Percentiles rank a stretch among this genome's conserved stretches.
Conservation (phyloP, 2,888 invertebrate genomes). For the Syritta pipiens region DNA sequence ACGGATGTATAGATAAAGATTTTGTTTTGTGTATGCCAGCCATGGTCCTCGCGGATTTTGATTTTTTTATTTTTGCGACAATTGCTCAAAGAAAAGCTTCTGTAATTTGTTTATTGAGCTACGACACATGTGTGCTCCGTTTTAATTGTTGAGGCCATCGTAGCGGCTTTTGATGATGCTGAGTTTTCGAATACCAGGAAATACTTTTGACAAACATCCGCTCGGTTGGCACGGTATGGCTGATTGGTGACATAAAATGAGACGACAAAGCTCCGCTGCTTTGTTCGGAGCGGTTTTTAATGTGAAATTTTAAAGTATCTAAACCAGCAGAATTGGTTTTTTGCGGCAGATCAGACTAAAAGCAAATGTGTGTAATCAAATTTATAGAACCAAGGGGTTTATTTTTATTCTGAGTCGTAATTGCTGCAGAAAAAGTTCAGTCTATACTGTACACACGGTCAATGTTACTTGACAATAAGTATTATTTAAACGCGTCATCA, state of each 20-base stretch:
- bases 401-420: too few relatives aligned
- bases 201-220: slow-evolving; percentile 34
- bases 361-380: too few relatives aligned
- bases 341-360: slow-evolving; percentile 17
- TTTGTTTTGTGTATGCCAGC: not conserved
- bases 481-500: too few relatives aligned
- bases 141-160: slow-evolving; percentile 9
- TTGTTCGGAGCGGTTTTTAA: slow-evolving; percentile 1
- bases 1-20: too few relatives aligned
- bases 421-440: too few relatives aligned
- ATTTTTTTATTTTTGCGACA: slow-evolving; percentile 1
- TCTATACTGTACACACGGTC: too few relatives aligned
- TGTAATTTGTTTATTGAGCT: slow-evolving; percentile 15
- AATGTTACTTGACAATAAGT: too few relatives aligned
- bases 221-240: slow-evolving; percentile 20
- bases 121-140: slow-evolving; percentile 14
- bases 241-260: slow-evolving; percentile 29
- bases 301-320: too few relatives aligned
- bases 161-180: slow-evolving; percentile 14
- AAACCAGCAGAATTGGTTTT: too few relatives aligned
- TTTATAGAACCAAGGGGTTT: too few relatives aligned
- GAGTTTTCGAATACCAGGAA: slow-evolving; percentile 40
- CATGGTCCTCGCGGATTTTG: not conserved
- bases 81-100: slow-evolving; percentile 6
- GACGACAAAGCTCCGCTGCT: slow-evolving; percentile 28